Evolutionary conservation across 2,888 invertebrate genomes (phyloP).

Genomic region (Conomelus anceps): DNA sequence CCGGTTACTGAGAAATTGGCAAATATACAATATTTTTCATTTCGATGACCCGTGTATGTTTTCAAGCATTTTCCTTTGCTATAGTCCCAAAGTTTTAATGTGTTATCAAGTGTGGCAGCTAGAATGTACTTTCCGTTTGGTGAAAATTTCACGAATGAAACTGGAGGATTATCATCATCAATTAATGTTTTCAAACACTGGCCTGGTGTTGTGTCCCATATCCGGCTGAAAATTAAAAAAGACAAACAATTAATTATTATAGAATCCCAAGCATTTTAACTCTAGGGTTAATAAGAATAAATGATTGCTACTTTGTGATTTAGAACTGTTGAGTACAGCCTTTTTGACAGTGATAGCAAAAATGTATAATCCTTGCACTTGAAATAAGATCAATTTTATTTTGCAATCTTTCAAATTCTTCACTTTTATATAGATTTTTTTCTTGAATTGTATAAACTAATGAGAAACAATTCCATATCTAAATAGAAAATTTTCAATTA

Average conservation of each 20-base stretch:
- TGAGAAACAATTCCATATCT: too few relatives aligned
- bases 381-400: too few relatives aligned
- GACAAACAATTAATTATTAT: background rate
- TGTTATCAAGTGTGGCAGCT: conserved; percentile 96
- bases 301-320: too few relatives aligned
- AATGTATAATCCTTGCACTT: too few relatives aligned
- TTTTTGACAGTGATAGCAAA: too few relatives aligned
- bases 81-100: conserved; percentile 98
- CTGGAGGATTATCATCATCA: conserved; percentile 99
- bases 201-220: conserved; percentile 99
- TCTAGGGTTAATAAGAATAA: too few relatives aligned
- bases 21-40: conserved; percentile 99
- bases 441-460: too few relatives aligned
- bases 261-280: too few relatives aligned
- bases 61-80: conserved; percentile 97
- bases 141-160: conserved; percentile 99
- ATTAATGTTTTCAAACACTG: conserved; percentile 98
- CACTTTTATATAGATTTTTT: too few relatives aligned
- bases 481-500: too few relatives aligned
- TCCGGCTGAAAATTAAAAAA: conserved; percentile 62
- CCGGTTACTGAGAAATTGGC: conserved; percentile 99
- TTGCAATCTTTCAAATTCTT: too few relatives aligned
- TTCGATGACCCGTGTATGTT: conserved; percentile 96
- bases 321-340: too few relatives aligned
- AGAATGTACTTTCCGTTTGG: conserved; percentile 99